phyloP scores from a whole-genome alignment of 2,797 vertebrate genomes.

The Columba guinea region DNA sequence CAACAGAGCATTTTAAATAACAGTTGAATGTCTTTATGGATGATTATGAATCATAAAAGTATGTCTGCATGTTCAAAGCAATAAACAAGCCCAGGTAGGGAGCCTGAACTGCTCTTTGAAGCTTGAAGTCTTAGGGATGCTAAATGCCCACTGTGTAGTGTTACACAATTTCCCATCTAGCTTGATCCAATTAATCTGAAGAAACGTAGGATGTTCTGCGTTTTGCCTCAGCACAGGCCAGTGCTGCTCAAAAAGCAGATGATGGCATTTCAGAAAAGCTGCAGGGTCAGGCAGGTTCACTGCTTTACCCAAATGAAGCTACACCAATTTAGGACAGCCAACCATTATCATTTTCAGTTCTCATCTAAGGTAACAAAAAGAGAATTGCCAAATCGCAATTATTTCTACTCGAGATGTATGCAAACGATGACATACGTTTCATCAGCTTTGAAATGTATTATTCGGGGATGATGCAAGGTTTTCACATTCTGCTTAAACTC shows the following conservation, averaged over 20 bases:
- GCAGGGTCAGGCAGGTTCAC: not conserved
- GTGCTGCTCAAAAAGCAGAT: not conserved
- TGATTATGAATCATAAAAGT: conserved; percentile 29
- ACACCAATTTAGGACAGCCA: not conserved
- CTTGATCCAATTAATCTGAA: conserved; percentile 35
- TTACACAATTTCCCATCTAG: not conserved
- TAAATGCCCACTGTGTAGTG: not conserved
- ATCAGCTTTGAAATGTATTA: not conserved
- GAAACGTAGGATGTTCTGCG: not conserved
- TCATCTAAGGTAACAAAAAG: not conserved
- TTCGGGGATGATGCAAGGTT: not conserved
- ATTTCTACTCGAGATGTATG: not conserved
- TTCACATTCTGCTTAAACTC: not conserved
- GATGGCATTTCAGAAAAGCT: not conserved
- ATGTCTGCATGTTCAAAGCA: conserved; percentile 48
- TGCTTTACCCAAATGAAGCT: not conserved
- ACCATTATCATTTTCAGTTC: not conserved
- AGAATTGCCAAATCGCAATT: not conserved
- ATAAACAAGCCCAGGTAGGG: conserved; percentile 40
- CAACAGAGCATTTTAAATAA: conserved; percentile 68
- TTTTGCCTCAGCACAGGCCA: not conserved
- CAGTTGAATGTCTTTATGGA: conserved; percentile 58
- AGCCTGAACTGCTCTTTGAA: conserved; percentile 49
- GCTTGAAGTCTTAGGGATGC: conserved; percentile 15
- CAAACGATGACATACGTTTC: not conserved